Evolutionary conservation across 35 echinoderm and acorn worm genomes (phyloP), one percentile per base, ranked within the genome.

Genomic region (Stichopus chloronotus): DNA sequence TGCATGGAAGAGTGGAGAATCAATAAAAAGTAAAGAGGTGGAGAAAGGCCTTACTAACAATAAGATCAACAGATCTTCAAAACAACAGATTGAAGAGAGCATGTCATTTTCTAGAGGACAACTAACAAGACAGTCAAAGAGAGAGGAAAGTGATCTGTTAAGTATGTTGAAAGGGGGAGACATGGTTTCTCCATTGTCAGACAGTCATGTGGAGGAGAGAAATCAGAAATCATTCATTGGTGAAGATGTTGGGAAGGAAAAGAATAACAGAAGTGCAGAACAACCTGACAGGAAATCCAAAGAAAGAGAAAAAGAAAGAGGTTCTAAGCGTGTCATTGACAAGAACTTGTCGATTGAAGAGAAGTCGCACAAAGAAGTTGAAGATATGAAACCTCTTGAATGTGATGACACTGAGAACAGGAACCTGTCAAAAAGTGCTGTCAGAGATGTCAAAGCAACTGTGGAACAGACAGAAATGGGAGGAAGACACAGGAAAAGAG

Each of bases 81-180:
- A 43, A 72, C 13, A 22, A 72, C 1, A 72, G 22, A 74, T 19
- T 74, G 69, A n/a, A 19, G 17, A 74, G 6, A 74, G 22, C 6
- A n/a, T 14, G 17, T 74, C 69, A 74, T 72, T n/a, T 19, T 74
- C 17, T 7, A 74, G 6, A 19, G 69, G 69, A 74, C 69, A 74
- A 19, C 22, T 7, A 74, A 16, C 19, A 20, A 74, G 17, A 16
- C 13, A 74, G 69, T 21, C 69, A 74, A 20, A 74, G 19, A 74
- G 17, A 74, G 69, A 74, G 22, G 86, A 88, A 30, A 24, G 52
- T 72, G 87, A 89, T 53, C 21, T 89, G 11, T 71, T 89, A 61
- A 89, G 87, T 89, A 7, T 89, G 7, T 72, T 89, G 52, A 89
- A 89, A 71, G 87, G 87, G 30, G 87, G 87, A 52, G 87, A 89